phyloP scores from a whole-genome alignment of 2,888 invertebrate genomes.

The Calephelis perditalis region DNA sequence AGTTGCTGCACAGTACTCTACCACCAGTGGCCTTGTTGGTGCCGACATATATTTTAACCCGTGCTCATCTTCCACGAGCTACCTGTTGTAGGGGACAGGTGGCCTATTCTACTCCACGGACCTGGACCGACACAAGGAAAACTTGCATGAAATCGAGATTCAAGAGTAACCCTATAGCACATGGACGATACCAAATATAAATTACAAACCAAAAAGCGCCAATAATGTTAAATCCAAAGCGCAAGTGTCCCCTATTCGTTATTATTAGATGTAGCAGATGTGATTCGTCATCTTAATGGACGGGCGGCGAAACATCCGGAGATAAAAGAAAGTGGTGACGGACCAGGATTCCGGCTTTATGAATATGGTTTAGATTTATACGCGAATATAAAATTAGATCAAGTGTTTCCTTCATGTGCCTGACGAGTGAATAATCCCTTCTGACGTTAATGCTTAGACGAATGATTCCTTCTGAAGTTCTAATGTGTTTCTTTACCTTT shows the following conservation, averaged over 20 bases:
- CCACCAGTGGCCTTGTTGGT: too few relatives aligned
- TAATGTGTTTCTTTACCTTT: neutral
- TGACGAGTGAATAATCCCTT: slow-evolving; percentile 1
- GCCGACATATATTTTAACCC: too few relatives aligned
- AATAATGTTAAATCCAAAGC: neutral
- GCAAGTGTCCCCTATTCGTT: slow-evolving; percentile 22
- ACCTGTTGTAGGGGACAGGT: too few relatives aligned
- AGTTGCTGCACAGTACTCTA: too few relatives aligned
- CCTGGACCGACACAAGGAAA: too few relatives aligned
- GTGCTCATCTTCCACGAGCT: too few relatives aligned
- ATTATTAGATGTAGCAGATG: slow-evolving; percentile 32
- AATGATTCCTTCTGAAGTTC: slow-evolving; percentile 1
- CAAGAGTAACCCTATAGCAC: too few relatives aligned
- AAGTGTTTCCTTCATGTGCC: slow-evolving; percentile 8
- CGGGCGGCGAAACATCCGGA: slow-evolving; percentile 31
- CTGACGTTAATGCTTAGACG: neutral
- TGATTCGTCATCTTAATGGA: slow-evolving; percentile 32
- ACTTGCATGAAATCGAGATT: too few relatives aligned
- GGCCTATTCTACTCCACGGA: too few relatives aligned
- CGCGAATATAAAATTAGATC: slow-evolving; percentile 12
- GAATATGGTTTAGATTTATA: slow-evolving; percentile 18
- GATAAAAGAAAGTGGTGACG: slow-evolving; percentile 24
- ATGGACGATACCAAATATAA: too few relatives aligned
- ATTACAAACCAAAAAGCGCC: neutral
- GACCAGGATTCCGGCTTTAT: slow-evolving; percentile 22